A percentile compares a stretch with the other conserved stretches of the same genome.
These are phyloP conservation scores for Pseudorhiza aurosa DNA, from an alignment of 30 jellyfish, hydroid and myxozoan genomes.

Conservation along the genomic window DNA sequence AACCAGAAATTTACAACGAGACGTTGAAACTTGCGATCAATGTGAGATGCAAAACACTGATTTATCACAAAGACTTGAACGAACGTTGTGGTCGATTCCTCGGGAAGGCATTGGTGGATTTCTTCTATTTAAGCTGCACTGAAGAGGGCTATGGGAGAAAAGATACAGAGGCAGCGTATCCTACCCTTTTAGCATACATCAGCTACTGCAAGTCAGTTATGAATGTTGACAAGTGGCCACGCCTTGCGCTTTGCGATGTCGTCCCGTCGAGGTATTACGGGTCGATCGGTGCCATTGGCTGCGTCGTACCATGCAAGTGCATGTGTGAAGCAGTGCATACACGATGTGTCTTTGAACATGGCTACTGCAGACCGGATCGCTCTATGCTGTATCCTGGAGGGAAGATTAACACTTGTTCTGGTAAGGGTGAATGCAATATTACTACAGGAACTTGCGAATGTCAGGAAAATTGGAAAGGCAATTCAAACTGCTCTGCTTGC, in stretches of 20 bases:
- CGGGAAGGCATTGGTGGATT: conserved; percentile 63
- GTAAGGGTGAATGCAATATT: conserved; percentile 54
- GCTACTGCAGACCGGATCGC: conserved; percentile 69
- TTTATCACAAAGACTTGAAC: conserved; percentile 36
- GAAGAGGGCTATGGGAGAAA: conserved; percentile 12
- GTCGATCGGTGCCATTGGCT: conserved; percentile 10
- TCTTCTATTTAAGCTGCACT: conserved; percentile 37
- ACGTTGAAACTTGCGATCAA: conserved; percentile 19
- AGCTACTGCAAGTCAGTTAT: conserved; percentile 40
- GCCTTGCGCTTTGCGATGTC: conserved; percentile 18
- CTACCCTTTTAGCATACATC: conserved; percentile 22
- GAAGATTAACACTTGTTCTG: conserved; percentile 32
- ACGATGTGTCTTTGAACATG: conserved; percentile 41
- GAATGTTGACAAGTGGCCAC: conserved; percentile 25
- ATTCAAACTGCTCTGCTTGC: conserved; percentile 59
- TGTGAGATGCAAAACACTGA: conserved; percentile 20
- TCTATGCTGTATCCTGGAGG: conserved; percentile 69
- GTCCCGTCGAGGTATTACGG: conserved; percentile 39
- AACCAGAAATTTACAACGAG: not conserved
- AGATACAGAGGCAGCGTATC: not conserved
- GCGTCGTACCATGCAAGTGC: conserved; percentile 56
- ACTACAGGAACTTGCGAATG: conserved; percentile 68
- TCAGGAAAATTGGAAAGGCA: conserved; percentile 80
- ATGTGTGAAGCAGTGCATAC: not conserved
- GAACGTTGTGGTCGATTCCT: conserved; percentile 34